Percentiles rank a stretch among this genome's conserved stretches.
Conservation (phyloP, 2,888 invertebrate species). For the Mycalesis mineus region DNA sequence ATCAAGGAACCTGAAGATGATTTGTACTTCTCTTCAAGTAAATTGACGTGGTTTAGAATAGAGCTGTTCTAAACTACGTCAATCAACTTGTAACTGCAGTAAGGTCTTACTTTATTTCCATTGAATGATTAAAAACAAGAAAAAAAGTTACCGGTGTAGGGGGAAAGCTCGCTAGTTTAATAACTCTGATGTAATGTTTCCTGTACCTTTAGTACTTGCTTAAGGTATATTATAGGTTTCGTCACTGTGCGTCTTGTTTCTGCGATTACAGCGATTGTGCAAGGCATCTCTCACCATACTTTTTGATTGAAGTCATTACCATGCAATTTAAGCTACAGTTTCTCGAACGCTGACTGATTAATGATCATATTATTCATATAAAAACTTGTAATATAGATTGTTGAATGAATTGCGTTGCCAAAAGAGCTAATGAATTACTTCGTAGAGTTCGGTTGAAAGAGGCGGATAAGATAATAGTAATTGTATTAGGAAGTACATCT, state of each 20-base stretch:
- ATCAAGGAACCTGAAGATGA: no score
- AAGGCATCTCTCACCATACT: constrained; percentile 34
- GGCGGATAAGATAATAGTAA: no score
- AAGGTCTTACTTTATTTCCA: no score
- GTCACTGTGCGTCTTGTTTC: constrained; percentile 1
- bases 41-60: no score
- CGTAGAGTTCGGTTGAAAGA: no score
- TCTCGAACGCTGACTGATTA: background rate
- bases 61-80: no score
- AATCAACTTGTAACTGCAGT: no score
- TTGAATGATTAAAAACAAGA: background rate
- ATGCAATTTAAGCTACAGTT: constrained; percentile 18
- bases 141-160: background rate
- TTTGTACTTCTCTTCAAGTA: no score
- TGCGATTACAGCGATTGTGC: constrained; percentile 43
- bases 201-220: background rate
- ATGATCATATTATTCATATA: background rate
- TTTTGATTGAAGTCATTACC: constrained; percentile 17
- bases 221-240: constrained; percentile 7
- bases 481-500: no score
- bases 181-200: background rate
- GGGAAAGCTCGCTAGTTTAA: background rate
- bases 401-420: background rate
- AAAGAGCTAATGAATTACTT: background rate
- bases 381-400: background rate